Base-by-base conservation (phyloP, 2,113 vertebrate species). In the Felis chaus region DNA sequence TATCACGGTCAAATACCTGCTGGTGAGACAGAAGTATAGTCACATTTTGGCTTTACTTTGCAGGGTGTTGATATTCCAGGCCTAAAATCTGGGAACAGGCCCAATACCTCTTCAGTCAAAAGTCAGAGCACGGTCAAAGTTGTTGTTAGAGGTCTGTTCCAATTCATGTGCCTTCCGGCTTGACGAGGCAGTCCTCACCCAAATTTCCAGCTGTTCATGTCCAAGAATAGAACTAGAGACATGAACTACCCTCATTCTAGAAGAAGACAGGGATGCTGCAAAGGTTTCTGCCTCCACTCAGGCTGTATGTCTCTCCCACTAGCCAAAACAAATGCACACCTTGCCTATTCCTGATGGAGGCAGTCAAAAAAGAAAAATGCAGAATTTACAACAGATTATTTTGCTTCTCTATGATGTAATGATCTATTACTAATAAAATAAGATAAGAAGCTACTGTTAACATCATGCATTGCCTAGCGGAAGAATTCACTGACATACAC, bases 211-310 rank as follows among this genome's bases (percentile, higher is more conserved):
- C 55, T 87, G 66, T 87, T 94, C 55, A 15, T 3, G 14, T 80
- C 41, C 41, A 88, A 93, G 81, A 96, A 93, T 39, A 94, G 53
- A 95, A 65, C 16, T 68, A 91, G 83, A 93, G 91, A 66, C 4
- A 4, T 16, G 36, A 80, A 36, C 63, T 41, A 21, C 5, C 31
- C 63, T 89, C 53, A 25, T 85, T 68, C 66, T 66, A 65, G 78
- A 90, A 65, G 71, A 91, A 94, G 23, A 89, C 2, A 21, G 1
- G 55, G 68, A 31, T 39, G 15, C 25, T 61, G 19, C 55, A 87
- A 74, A 86, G 7, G 21, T 9, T 33, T 14, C 25, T 0, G 23
- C 39, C n/a, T 85, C 76, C 81, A 8, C 61, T 50, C 7, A 11
- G 57, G 74, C 19, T 41, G 1, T 33, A 61, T 7, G 11, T 39